Evolutionary conservation across 2,797 vertebrate species (phyloP), one percentile per base, ranked within the genome.

Genomic region (Mormyrus hasselquistii): DNA sequence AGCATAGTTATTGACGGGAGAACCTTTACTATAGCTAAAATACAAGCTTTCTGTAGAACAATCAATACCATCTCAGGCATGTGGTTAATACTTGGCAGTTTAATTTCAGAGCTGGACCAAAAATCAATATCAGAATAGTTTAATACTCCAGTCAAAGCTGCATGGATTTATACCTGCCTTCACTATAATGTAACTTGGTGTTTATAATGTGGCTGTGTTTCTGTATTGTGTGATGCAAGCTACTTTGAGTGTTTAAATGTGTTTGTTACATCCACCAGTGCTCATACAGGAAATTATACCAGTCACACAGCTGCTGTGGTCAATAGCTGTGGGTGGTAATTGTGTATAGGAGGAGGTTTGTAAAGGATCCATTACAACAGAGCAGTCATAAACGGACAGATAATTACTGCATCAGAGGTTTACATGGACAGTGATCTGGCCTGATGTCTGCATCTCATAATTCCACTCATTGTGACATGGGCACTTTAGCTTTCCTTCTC

Each of bases 41-140:
- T 86, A 62, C 25, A 41, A 59, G 53, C 52, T 38, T 29, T 59
- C 29, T 55, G 49, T 34, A 53, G 52, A 52, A 52, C n/a, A 53
- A 44, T 59, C 53, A 19, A 57, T 57, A 44, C 5, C 52, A 87
- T 87, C 25, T 62, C 53, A 87, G 52, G 53, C 34, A 57, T 38
- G 16, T 53, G 7, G 86, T 59, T 59, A 87, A 59, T 55, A 59
- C 14, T 53, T 87, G 86, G 86, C 86, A 87, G 86, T 41, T 87
- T 53, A 87, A 87, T 87, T 57, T 87, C 50, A 86, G 44, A 53
- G 50, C 34, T 4, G 53, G 86, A 41, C 29, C 1, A 57, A 57
- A 87, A 59, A 87, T 87, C 86, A 10, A 87, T 87, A 87, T 34
- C 34, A 53, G 34, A 57, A 87, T 87, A 57, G 25, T 87, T 87